Percentiles rank a stretch among this genome's conserved stretches.
phyloP scores from a whole-genome alignment of 2,888 invertebrate species.

The Tipula unca region DNA sequence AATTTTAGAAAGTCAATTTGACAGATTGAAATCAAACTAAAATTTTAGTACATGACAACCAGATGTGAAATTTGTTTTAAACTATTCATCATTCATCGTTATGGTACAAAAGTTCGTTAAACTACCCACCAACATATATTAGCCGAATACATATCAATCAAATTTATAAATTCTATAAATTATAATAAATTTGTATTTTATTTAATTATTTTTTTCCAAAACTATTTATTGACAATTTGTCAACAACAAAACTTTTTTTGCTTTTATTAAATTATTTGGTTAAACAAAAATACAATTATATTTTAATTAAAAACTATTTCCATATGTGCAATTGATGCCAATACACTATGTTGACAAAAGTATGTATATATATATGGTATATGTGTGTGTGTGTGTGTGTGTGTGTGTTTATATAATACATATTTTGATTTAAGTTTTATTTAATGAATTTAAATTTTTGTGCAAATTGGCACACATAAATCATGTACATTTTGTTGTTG shows the following conservation, averaged over 20 bases:
- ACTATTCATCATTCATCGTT: background rate
- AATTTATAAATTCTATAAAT: background rate
- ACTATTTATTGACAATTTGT: background rate
- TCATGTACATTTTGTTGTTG: background rate
- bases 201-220: background rate
- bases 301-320: background rate
- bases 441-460: background rate
- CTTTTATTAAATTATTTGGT: background rate
- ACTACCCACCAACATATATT: background rate
- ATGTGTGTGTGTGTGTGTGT: background rate
- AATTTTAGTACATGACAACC: too few relatives aligned
- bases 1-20: too few relatives aligned
- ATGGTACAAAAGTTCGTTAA: background rate
- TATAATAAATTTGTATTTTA: background rate
- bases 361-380: background rate
- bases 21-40: too few relatives aligned
- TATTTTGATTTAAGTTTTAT: background rate
- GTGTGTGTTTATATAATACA: background rate
- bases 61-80: too few relatives aligned
- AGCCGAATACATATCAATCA: background rate
- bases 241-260: background rate
- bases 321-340: background rate
- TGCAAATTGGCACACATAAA: background rate
- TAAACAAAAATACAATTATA: background rate
- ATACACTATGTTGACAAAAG: background rate